phyloP scores from a whole-genome alignment of 2,113 vertebrate species.

The Notothenia coriiceps region DNA sequence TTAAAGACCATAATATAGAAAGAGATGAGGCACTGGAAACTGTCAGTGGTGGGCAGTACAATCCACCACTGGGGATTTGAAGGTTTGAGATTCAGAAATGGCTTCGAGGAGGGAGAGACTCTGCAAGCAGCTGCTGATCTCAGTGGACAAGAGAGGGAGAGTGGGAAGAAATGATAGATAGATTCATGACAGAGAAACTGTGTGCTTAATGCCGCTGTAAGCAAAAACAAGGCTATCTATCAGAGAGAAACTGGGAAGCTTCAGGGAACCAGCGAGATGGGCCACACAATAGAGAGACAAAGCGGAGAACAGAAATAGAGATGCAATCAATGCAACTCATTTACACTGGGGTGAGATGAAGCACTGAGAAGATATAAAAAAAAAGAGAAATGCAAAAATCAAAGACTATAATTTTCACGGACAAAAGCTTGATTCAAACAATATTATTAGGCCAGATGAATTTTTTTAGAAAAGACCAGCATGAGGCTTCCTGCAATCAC shows the following conservation, averaged over 20 bases:
- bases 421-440: slow-evolving; percentile 70
- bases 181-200: slow-evolving; percentile 63
- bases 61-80: slow-evolving; percentile 52
- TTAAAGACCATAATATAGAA: slow-evolving; percentile 45
- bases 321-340: slow-evolving; percentile 67
- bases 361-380: slow-evolving; percentile 44
- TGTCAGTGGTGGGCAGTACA: slow-evolving; percentile 59
- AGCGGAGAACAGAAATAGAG: slow-evolving; percentile 58
- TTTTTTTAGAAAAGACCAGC: slow-evolving; percentile 25
- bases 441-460: slow-evolving; percentile 64
- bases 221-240: slow-evolving; percentile 66
- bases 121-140: slow-evolving; percentile 58
- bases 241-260: slow-evolving; percentile 55
- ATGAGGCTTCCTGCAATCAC: slow-evolving; percentile 43
- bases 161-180: slow-evolving; percentile 71
- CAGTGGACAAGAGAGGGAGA: slow-evolving; percentile 44
- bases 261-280: slow-evolving; percentile 36
- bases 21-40: slow-evolving; percentile 38
- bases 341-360: slow-evolving; percentile 53
- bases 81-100: slow-evolving; percentile 59
- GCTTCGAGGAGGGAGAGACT: slow-evolving; percentile 39
- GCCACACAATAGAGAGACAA: slow-evolving; percentile 61
- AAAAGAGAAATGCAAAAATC: slow-evolving; percentile 58
- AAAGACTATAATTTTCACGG: slow-evolving; percentile 68
- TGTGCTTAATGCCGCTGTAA: slow-evolving; percentile 73